A percentile compares a stretch with the other conserved stretches of the same genome.
Conservation (phyloP, 2,797 vertebrate genomes). For the Cichlasoma orientale region DNA sequence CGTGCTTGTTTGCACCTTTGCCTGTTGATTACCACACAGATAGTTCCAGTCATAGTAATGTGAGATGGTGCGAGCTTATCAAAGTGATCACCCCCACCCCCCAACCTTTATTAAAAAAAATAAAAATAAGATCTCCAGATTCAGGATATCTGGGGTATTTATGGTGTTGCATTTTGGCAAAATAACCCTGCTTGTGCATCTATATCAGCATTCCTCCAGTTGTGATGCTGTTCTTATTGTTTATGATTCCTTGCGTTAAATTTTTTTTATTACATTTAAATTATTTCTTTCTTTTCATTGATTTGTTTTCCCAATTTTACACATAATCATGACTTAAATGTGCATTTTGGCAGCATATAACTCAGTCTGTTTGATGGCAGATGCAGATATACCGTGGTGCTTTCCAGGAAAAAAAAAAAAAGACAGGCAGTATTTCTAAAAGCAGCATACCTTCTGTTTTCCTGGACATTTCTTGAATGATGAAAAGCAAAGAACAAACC, state of each 20-base stretch:
- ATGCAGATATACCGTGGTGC: conserved; percentile 24
- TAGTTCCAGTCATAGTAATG: conserved; percentile 16
- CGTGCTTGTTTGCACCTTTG: conserved; percentile 46
- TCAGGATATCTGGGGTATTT: not conserved
- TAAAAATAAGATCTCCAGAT: not conserved
- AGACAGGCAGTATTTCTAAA: not conserved
- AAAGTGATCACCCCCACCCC: not conserved
- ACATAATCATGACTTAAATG: not conserved
- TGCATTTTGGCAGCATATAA: not conserved
- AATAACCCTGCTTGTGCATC: no score
- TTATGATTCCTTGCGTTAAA: not conserved
- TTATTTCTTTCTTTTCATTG: not conserved
- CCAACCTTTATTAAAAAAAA: no score
- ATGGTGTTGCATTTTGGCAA: not conserved
- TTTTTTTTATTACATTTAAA: not conserved
- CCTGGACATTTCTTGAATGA: conserved; percentile 4
- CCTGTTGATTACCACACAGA: conserved; percentile 20
- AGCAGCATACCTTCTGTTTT: conserved; percentile 13
- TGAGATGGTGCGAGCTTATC: not conserved
- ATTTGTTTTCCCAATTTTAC: not conserved
- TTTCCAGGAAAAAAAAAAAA: conserved; percentile 47
- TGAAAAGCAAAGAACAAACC: conserved; percentile 4
- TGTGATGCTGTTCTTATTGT: not conserved
- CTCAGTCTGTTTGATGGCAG: conserved; percentile 28
- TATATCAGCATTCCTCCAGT: not conserved